phyloP scores from a whole-genome alignment of 1,140 invertebrate genomes.

The Tetramorium parvispinum region DNA sequence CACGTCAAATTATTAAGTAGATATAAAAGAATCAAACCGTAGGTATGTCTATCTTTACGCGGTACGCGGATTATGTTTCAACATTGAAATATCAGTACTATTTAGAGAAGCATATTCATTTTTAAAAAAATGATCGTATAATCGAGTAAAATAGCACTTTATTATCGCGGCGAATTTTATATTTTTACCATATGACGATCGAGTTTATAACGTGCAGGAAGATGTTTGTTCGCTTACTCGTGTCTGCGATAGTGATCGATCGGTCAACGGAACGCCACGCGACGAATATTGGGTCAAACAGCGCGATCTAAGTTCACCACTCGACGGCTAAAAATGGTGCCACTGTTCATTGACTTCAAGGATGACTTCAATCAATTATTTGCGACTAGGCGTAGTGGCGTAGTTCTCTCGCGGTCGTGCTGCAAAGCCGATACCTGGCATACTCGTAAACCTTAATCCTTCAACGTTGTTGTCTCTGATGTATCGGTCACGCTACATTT shows the following conservation, averaged over 20 bases:
- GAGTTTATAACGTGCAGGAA: neutral
- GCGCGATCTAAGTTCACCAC: constrained; percentile 43
- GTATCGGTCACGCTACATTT: constrained; percentile 41
- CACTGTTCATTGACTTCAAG: constrained; percentile 51
- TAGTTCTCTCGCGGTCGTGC: constrained; percentile 3
- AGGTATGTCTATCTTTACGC: neutral
- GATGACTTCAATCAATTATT: constrained; percentile 54
- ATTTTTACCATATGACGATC: neutral
- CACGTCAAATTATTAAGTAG: neutral
- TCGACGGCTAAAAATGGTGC: constrained; percentile 47
- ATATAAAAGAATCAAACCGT: neutral
- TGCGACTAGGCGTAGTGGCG: constrained; percentile 34
- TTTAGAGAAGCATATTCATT: neutral
- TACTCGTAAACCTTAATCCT: constrained; percentile 40
- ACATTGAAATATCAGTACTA: neutral
- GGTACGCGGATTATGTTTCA: neutral
- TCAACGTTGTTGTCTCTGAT: constrained; percentile 33
- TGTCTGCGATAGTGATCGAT: constrained; percentile 43
- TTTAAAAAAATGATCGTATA: neutral
- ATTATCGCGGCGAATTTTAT: neutral
- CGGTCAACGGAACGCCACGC: constrained; percentile 31
- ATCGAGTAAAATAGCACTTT: neutral
- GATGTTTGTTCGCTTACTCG: constrained; percentile 14
- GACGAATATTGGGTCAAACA: constrained; percentile 49
- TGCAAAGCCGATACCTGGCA: constrained; percentile 23